Conservation (phyloP, 2,797 vertebrate genomes). For the Eutrigla gurnardus region DNA sequence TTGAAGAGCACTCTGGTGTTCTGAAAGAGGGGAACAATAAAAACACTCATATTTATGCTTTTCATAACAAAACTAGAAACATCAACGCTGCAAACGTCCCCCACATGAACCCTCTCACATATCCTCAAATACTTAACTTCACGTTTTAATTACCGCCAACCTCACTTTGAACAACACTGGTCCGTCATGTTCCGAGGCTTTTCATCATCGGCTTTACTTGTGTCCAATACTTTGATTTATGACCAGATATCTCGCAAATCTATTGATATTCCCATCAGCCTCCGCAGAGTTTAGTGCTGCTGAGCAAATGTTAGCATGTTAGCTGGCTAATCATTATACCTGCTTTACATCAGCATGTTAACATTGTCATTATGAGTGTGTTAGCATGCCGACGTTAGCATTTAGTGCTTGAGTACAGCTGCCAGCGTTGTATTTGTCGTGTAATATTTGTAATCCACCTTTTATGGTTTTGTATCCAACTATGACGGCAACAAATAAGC, state of each 20-base stretch:
- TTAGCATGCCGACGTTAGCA: not conserved
- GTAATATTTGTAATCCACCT: not conserved
- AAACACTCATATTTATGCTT: not conserved
- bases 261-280: not conserved
- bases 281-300: not conserved
- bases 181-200: not conserved
- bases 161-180: not conserved
- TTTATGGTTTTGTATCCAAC: not conserved
- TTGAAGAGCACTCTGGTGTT: conserved; percentile 87
- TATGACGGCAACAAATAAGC: conserved; percentile 3
- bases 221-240: not conserved
- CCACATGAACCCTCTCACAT: not conserved
- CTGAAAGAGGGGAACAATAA: conserved; percentile 76
- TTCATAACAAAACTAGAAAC: not conserved
- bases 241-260: not conserved
- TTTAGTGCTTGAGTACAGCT: not conserved
- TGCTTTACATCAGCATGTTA: not conserved
- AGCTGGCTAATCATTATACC: not conserved
- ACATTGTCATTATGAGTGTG: not conserved
- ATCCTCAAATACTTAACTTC: not conserved
- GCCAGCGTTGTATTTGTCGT: too few relatives aligned
- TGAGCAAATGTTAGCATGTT: not conserved
- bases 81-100: conserved; percentile 3
- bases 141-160: not conserved
- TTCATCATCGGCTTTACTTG: not conserved